Evolutionary conservation across 1,140 invertebrate species (phyloP), one percentile per base, ranked within the genome.

Genomic region (Coptotermes formosanus): DNA sequence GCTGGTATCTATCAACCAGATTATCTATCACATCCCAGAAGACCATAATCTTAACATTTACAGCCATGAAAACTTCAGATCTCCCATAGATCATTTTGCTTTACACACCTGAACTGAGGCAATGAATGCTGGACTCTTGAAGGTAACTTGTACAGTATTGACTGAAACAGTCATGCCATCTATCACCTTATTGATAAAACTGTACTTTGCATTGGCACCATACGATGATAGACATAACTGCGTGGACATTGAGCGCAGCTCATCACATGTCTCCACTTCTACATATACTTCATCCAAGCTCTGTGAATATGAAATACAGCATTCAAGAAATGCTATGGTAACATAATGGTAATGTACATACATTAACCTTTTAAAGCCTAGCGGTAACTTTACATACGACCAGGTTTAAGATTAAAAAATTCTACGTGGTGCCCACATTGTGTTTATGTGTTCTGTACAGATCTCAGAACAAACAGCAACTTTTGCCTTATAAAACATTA

Each of bases 91-190:
- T 38, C 38, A 38, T 38, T 38, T 38, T 4, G 30, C 81, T 85
- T 87, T 64, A 88, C 64, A 89, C 91, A 99, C 98, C 94, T 98
- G 96, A 89, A 99, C 95, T 89, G 96, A 97, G 86, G 98, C 98
- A 88, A 96, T 95, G 91, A 99, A 99, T 84, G 97, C 96, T 88
- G 96, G 96, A 91, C 98, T 99, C 88, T 95, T 96, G 91, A 99
- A 99, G 88, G 96, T 96, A 88, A 99, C 95, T 89, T 95, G 94
- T 83, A 99, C 97, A 84, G 96, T 97, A 91, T 99, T 99, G 85
- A 99, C 97, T 89, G 95, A 94, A 85, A 99, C 94, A 59, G 97
- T 99, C 89, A 99, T 99, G 69, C 98, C 98, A 93, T 99, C 99
- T 88, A 99, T 97, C 81, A 99, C 97, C 94, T 98, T 96, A 90